phyloP scores from a whole-genome alignment of 2,888 invertebrate genomes.

The Hofmannophila pseudospretella region DNA sequence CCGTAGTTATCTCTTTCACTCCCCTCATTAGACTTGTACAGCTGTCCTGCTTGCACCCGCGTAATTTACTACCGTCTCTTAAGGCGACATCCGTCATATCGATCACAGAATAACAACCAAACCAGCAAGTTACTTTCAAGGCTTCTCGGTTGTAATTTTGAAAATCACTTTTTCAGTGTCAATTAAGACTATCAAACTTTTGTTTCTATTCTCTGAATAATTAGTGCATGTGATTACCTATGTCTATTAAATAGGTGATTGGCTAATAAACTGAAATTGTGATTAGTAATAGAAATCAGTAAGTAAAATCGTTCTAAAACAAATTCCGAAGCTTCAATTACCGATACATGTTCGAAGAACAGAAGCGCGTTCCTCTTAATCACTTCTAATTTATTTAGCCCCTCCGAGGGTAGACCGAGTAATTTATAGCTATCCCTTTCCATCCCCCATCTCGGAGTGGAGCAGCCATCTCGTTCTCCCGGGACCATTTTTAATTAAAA shows the following conservation, averaged over 20 bases:
- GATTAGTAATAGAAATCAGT: too few species aligned
- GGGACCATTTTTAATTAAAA: slow-evolving; percentile 78
- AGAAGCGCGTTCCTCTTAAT: slow-evolving; percentile 74
- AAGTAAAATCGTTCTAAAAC: slow-evolving; percentile 17
- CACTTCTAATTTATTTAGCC: slow-evolving; percentile 77
- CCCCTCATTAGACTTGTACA: slow-evolving; percentile 38
- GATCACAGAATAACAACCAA: slow-evolving; percentile 23
- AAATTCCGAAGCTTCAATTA: slow-evolving; percentile 44
- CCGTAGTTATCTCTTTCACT: slow-evolving; percentile 57
- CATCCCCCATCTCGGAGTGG: slow-evolving; percentile 39
- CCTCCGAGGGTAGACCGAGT: slow-evolving; percentile 61
- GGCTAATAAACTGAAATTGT: too few species aligned
- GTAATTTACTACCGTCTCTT: slow-evolving; percentile 62
- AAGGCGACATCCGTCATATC: slow-evolving; percentile 59
- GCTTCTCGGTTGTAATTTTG: too few species aligned
- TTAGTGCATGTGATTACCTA: too few species aligned
- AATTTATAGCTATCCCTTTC: slow-evolving; percentile 70
- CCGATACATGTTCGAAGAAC: slow-evolving; percentile 55
- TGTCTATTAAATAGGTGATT: too few species aligned
- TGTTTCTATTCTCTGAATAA: too few species aligned
- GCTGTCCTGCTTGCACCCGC: slow-evolving; percentile 40
- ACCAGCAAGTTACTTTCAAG: background rate
- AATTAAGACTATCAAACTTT: too few species aligned
- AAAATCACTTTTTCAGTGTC: background rate
- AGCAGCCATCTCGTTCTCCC: slow-evolving; percentile 58